Evolutionary conservation across 2,113 vertebrate genomes (phyloP), one percentile per base, ranked within the genome.

Genomic region (Nipponia nippon): DNA sequence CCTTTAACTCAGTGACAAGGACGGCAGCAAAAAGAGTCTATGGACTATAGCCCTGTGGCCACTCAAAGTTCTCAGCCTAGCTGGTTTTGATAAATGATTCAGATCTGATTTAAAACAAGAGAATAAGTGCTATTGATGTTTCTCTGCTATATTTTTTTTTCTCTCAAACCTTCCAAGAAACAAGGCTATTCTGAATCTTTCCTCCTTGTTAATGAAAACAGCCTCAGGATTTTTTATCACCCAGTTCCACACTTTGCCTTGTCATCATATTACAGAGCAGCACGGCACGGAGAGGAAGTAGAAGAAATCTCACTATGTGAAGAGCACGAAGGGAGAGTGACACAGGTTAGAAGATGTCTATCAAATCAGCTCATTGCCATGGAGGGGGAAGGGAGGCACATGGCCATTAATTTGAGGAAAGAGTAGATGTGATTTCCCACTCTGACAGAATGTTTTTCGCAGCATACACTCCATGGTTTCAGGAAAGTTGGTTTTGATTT

Each of bases 161-260:
- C n/a, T 83, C 38, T 75, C 67, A 79, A 90, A 50, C 55, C 32
- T 90, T 67, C 30, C 72, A 88, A 95, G 75, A 91, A 89, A 90
- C 46, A 83, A 91, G 83, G 65, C 53, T 95, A 92, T 80, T 84
- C 75, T 94, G 87, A 94, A 94, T 88, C 52, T 94, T 75, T 83
- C 80, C 77, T 88, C 62, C 66, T 78, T 83, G 83, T 78, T 92
- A 93, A 97, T 94, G 90, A 96, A 93, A 95, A 96, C 63, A 89
- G 92, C 94, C 95, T 94, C 70, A 1, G 89, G 92, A 96, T 42
- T 88, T 97, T 97, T 93, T 94, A 87, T 89, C 86, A 94, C 83
- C 44, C 91, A 90, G 58, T 95, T 94, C 95, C 63, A 92, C 92
- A 79, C 84, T 92, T 95, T 89, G 62, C 72, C 30, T 96, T 93